Percentiles rank a stretch among this genome's conserved stretches.
phyloP scores from a whole-genome alignment of 1,140 invertebrate species.

The Sycophaga agraensis region DNA sequence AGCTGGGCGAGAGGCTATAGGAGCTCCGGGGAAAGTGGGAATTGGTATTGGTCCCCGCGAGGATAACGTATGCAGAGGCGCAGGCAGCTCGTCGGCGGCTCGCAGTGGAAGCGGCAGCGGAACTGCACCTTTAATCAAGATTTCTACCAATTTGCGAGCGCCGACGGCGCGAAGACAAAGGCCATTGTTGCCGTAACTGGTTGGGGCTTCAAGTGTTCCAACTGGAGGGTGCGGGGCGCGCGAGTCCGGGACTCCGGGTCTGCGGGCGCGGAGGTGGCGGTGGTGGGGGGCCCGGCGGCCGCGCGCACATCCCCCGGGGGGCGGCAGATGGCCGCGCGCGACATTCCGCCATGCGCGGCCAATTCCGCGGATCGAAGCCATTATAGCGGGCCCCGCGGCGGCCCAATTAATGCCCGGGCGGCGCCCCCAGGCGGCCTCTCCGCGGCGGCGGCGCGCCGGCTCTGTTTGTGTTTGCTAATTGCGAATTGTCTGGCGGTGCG shows the following conservation, averaged over 20 bases:
- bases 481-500: conserved; percentile 52
- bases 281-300: background rate
- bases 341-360: conserved; percentile 2
- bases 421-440: conserved; percentile 38
- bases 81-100: too few species aligned
- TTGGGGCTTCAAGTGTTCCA: conserved; percentile 57
- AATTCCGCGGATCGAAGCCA: conserved; percentile 4
- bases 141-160: conserved; percentile 59
- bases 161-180: conserved; percentile 58
- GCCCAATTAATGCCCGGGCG: conserved; percentile 33
- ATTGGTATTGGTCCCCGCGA: background rate
- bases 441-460: conserved; percentile 8
- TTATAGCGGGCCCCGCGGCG: background rate
- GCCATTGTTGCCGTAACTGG: conserved; percentile 59
- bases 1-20: too few species aligned
- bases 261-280: background rate
- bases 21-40: too few species aligned
- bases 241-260: background rate
- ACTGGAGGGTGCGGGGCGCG: conserved; percentile 27
- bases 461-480: conserved; percentile 60
- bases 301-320: too few species aligned
- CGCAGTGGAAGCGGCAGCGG: conserved; percentile 32
- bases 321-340: background rate
- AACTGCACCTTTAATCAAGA: conserved; percentile 60
- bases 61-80: conserved; percentile 38